Conservation (phyloP, 2,797 vertebrate species). For the Enteromius paludinosus region DNA sequence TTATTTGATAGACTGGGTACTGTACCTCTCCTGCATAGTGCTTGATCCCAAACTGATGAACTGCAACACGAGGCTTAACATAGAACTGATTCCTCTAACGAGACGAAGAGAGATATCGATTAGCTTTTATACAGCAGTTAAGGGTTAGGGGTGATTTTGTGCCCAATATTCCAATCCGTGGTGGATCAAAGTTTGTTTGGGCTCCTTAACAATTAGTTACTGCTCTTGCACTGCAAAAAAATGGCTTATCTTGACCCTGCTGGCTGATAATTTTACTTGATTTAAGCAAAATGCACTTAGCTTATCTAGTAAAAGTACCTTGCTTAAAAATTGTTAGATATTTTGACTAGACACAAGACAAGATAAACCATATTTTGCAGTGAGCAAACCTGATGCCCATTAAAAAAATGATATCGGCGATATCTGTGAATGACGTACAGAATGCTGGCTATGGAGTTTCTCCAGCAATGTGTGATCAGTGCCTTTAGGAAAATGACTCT, state of each 20-base stretch:
- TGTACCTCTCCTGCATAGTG: conserved; percentile 97
- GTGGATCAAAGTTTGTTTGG: background rate
- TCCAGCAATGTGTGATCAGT: conserved; percentile 92
- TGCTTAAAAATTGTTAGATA: too few species aligned
- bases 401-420: background rate
- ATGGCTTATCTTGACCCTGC: too few species aligned
- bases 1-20: background rate
- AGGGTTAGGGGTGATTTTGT: background rate
- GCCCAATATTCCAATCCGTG: background rate
- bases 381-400: background rate
- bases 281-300: too few species aligned
- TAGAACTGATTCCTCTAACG: conserved; percentile 93
- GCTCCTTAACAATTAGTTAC: too few species aligned
- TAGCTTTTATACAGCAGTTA: background rate
- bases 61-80: conserved; percentile 92
- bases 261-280: too few species aligned
- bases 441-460: conserved; percentile 92
- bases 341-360: too few species aligned
- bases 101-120: conserved; percentile 16
- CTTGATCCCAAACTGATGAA: conserved; percentile 93
- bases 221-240: background rate
- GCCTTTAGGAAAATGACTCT: conserved; percentile 97
- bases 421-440: conserved; percentile 75
- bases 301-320: too few species aligned
- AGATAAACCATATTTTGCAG: too few species aligned